A percentile compares a stretch with the other conserved stretches of the same genome.
These are phyloP conservation scores for Anoplopoma fimbria DNA, from an alignment of 2,113 vertebrate genomes.

Conservation along the genomic window DNA sequence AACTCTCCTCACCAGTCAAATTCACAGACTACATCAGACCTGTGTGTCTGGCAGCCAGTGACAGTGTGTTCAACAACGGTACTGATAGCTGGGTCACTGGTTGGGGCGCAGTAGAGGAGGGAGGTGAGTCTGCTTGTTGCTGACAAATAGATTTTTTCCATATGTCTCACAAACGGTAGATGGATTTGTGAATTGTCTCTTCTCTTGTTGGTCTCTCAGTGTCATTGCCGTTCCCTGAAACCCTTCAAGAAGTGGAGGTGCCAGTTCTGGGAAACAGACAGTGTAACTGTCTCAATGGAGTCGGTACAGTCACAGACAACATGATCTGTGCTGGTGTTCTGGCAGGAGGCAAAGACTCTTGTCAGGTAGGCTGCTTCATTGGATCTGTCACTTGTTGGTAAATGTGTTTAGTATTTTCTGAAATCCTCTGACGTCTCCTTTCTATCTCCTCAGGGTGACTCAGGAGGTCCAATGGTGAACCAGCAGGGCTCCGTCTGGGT, in stretches of 20 bases:
- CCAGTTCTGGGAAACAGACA: conserved; percentile 72
- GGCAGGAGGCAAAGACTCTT: conserved; percentile 83
- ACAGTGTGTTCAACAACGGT: conserved; percentile 80
- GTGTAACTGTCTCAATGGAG: conserved; percentile 71
- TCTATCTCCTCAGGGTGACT: conserved; percentile 84
- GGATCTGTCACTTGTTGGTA: neutral
- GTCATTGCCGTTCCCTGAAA: conserved; percentile 48
- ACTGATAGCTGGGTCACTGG: conserved; percentile 86
- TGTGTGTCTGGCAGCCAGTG: conserved; percentile 83
- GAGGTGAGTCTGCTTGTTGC: conserved; percentile 72
- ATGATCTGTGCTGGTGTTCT: conserved; percentile 87
- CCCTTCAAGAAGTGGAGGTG: conserved; percentile 77
- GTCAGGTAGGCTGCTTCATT: conserved; percentile 50
- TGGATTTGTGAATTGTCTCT: conserved; percentile 64
- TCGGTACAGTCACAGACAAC: conserved; percentile 76
- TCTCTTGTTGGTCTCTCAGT: conserved; percentile 23
- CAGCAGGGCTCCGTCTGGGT: conserved; percentile 84
- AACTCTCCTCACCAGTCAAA: conserved; percentile 68
- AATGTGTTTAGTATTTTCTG: neutral
- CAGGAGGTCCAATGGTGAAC: conserved; percentile 88
- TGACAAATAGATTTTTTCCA: conserved; percentile 44
- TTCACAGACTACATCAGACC: conserved; percentile 84
- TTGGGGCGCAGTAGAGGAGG: conserved; percentile 83
- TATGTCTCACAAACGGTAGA: conserved; percentile 47
- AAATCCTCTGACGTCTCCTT: neutral